These are phyloP conservation scores for Syngnathus scovelli DNA, from an alignment of 2,113 vertebrate genomes.

Conservation along the genomic window DNA sequence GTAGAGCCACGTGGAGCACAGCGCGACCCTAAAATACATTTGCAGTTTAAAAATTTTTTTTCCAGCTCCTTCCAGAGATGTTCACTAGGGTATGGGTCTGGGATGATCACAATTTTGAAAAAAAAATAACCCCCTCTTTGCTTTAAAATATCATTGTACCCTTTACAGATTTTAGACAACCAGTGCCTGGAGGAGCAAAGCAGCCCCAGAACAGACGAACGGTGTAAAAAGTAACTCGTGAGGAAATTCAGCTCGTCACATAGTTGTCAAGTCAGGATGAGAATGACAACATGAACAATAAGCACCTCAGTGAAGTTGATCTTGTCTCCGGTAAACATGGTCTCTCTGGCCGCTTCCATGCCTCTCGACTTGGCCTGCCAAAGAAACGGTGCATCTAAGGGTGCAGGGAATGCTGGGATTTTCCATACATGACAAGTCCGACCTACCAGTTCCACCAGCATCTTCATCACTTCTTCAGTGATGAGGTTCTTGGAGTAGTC, in stretches of 20 bases:
- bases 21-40: conserved; percentile 82
- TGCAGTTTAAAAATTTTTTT: neutral
- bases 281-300: neutral
- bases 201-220: no score
- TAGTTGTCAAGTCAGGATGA: no score
- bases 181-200: no score
- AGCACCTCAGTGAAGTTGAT: conserved; percentile 96
- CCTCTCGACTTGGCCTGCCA: conserved; percentile 85
- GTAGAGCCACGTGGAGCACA: conserved; percentile 90
- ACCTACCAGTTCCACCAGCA: conserved; percentile 87
- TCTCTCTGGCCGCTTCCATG: conserved; percentile 82
- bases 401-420: neutral
- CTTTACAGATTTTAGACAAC: no score
- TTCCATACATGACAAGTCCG: neutral
- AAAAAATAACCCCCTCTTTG: no score
- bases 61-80: neutral
- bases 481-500: conserved; percentile 97
- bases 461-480: conserved; percentile 85
- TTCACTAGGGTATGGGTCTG: neutral
- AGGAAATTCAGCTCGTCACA: neutral
- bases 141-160: no score
- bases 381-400: conserved; percentile 3
- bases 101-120: neutral
- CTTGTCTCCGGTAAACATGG: conserved; percentile 90
- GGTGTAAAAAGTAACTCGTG: no score